phyloP scores from a whole-genome alignment of 2,888 invertebrate genomes.

The Platycnemis pennipes region DNA sequence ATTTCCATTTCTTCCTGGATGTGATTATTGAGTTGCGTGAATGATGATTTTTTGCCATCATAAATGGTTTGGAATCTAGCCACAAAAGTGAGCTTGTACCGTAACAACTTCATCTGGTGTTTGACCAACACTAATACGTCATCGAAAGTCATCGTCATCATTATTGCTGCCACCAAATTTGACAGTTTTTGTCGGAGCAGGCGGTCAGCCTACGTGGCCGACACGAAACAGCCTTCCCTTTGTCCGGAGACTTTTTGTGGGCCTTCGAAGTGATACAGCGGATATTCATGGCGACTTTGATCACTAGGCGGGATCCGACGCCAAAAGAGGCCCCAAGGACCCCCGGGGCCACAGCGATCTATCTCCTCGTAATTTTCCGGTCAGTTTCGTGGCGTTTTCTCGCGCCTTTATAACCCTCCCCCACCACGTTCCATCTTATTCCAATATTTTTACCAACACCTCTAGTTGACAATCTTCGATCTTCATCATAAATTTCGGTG shows the following conservation, averaged over 20 bases:
- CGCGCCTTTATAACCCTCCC: not conserved
- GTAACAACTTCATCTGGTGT: not conserved
- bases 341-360: not conserved
- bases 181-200: not conserved
- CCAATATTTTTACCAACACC: not conserved
- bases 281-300: conserved; percentile 17
- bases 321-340: not conserved
- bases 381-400: not conserved
- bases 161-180: not conserved
- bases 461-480: not conserved
- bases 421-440: not conserved
- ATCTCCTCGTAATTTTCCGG: not conserved
- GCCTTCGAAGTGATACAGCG: not conserved
- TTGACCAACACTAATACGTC: not conserved
- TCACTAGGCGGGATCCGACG: not conserved
- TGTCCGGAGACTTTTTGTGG: conserved; percentile 14
- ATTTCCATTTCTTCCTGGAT: too few species aligned
- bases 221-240: not conserved
- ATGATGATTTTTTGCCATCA: not conserved
- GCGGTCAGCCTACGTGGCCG: not conserved
- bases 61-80: not conserved
- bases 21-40: not conserved
- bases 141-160: not conserved
- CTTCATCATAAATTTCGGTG: not conserved
- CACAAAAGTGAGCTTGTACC: not conserved